A percentile compares a stretch with the other conserved stretches of the same genome.
phyloP scores from a whole-genome alignment of 2,888 invertebrate species.

The Ormyrus labotus region DNA sequence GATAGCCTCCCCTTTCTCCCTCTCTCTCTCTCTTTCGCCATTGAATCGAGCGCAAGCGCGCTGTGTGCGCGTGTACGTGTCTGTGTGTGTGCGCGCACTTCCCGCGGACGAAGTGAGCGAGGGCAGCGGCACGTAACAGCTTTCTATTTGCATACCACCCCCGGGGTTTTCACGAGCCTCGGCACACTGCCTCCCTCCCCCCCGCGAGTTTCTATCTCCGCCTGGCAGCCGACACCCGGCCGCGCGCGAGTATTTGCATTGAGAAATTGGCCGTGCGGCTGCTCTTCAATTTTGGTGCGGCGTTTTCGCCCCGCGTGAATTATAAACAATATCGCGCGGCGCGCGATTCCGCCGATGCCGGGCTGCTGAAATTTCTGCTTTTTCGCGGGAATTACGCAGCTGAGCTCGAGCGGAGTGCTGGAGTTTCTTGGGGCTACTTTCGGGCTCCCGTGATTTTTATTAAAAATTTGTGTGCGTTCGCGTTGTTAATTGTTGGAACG shows the following conservation, averaged over 20 bases:
- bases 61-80: not conserved
- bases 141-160: conserved; percentile 55
- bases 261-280: conserved; percentile 72
- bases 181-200: conserved; percentile 18
- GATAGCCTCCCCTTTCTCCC: conserved; percentile 43
- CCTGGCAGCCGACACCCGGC: conserved; percentile 60
- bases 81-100: conserved; percentile 13
- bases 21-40: conserved; percentile 44
- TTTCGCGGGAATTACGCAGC: too few species aligned
- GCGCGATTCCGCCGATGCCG: too few species aligned
- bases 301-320: not conserved
- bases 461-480: too few species aligned
- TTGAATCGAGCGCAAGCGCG: conserved; percentile 6
- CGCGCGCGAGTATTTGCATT: conserved; percentile 73
- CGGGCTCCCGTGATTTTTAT: too few species aligned
- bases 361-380: too few species aligned
- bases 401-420: too few species aligned
- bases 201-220: conserved; percentile 9
- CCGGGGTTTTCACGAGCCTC: conserved; percentile 22
- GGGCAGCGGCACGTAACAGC: conserved; percentile 48
- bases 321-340: not conserved
- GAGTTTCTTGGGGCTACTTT: too few species aligned
- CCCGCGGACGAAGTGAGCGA: conserved; percentile 41
- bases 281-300: not conserved
- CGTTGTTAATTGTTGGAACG: too few species aligned